A percentile compares a stretch with the other conserved stretches of the same genome.
Evolutionary conservation across 1,140 invertebrate genomes (phyloP).

Genomic region (Maniola jurtina): DNA sequence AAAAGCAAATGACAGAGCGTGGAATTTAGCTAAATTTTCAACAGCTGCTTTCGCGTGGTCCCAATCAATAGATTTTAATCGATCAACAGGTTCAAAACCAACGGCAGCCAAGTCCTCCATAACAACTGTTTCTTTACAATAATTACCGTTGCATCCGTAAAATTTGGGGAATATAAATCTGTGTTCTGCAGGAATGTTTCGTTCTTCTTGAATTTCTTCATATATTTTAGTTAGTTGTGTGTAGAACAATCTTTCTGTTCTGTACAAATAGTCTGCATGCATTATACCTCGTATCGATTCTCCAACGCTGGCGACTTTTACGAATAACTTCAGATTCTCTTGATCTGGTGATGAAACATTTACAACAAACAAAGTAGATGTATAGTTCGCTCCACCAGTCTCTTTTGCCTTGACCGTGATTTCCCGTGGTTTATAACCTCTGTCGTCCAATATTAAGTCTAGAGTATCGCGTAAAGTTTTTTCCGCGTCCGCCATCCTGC

Average conservation of each 20-base stretch:
- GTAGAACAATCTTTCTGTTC: constrained; percentile 51
- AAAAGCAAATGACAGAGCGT: constrained; percentile 56
- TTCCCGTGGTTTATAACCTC: constrained; percentile 28
- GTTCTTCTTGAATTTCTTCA: constrained; percentile 40
- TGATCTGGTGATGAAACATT: constrained; percentile 31
- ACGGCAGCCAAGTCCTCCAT: constrained; percentile 48
- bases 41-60: constrained; percentile 39
- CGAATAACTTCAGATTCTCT: constrained; percentile 50
- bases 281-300: constrained; percentile 34
- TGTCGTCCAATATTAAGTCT: constrained; percentile 37
- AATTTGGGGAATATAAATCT: constrained; percentile 49
- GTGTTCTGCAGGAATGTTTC: constrained; percentile 34
- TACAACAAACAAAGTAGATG: constrained; percentile 39
- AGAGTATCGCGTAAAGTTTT: constrained; percentile 35
- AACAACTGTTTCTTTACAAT: constrained; percentile 45
- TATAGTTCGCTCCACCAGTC: constrained; percentile 49
- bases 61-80: constrained; percentile 50
- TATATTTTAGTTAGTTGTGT: constrained; percentile 43
- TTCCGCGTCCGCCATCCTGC: constrained; percentile 41
- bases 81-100: constrained; percentile 41
- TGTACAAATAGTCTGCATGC: constrained; percentile 41
- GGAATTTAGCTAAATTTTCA: constrained; percentile 49
- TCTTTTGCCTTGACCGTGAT: constrained; percentile 32
- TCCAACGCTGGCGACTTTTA: constrained; percentile 49
- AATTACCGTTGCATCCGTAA: constrained; percentile 35